Conservation (phyloP, 1,140 invertebrate genomes). For the Anadara kagoshimensis region DNA sequence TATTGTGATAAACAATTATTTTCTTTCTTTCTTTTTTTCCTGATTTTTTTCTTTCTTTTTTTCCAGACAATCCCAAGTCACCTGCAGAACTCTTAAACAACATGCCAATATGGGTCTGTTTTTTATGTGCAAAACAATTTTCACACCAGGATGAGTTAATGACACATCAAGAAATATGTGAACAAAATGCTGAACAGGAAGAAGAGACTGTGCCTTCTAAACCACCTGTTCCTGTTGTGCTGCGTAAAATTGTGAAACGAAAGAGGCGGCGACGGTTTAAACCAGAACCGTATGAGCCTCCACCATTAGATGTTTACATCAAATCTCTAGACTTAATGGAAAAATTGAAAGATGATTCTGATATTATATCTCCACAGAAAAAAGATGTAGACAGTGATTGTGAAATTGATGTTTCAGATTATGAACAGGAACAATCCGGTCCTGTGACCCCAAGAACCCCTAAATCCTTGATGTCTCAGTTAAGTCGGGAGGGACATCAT, state of each 20-base stretch:
- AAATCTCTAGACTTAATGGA: slow-evolving; percentile 36
- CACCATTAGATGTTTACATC: slow-evolving; percentile 35
- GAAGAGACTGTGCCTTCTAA: background rate
- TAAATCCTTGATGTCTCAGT: slow-evolving; percentile 59
- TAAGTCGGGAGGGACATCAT: slow-evolving; percentile 44
- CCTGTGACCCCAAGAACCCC: slow-evolving; percentile 45
- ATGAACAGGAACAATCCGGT: slow-evolving; percentile 13
- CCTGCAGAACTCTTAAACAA: no score
- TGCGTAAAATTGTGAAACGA: background rate
- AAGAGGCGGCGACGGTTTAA: slow-evolving; percentile 12
- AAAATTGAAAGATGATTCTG: slow-evolving; percentile 26
- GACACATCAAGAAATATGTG: slow-evolving; percentile 40
- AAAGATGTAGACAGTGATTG: slow-evolving; percentile 57
- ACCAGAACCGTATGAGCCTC: slow-evolving; percentile 26
- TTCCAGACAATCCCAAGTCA: no score
- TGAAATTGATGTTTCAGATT: slow-evolving; percentile 59
- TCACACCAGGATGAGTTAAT: slow-evolving; percentile 29
- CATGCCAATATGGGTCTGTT: slow-evolving; percentile 41
- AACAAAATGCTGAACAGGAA: slow-evolving; percentile 24
- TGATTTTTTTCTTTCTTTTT: no score
- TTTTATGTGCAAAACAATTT: slow-evolving; percentile 43
- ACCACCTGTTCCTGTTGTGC: background rate
- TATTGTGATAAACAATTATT: no score
- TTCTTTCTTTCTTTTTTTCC: no score
- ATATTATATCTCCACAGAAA: slow-evolving; percentile 16